A percentile compares a stretch with the other conserved stretches of the same genome.
Evolutionary conservation across 2,888 invertebrate genomes (phyloP).

Genomic region (Thera obeliscata): DNA sequence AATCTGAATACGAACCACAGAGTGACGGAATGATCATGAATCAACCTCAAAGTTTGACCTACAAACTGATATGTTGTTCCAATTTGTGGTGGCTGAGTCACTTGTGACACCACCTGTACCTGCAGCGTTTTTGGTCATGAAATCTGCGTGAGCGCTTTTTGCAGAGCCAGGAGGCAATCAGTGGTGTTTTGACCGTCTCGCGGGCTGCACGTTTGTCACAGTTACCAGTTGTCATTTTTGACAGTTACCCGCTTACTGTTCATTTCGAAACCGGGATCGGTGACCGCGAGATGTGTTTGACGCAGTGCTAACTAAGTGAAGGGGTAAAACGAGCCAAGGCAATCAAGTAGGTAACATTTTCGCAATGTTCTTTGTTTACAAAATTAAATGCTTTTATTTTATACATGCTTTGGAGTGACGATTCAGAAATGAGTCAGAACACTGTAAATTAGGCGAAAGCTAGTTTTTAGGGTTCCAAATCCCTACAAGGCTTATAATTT

Average conservation of each 20-base stretch:
- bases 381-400: not conserved
- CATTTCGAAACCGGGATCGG: constrained; percentile 18
- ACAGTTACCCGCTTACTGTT: constrained; percentile 2
- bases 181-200: constrained; percentile 23
- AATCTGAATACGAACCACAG: too few species aligned
- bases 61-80: not conserved
- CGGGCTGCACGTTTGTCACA: constrained; percentile 21
- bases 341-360: constrained; percentile 14
- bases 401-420: not conserved
- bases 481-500: too few species aligned
- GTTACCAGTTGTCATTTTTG: not conserved
- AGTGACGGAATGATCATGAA: too few species aligned
- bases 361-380: constrained; percentile 22
- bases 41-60: too few species aligned
- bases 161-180: constrained; percentile 20
- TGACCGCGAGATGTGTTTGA: constrained; percentile 24
- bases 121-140: constrained; percentile 26
- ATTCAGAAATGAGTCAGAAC: not conserved
- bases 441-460: too few species aligned
- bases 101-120: constrained; percentile 20
- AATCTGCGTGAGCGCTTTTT: constrained; percentile 29
- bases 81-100: constrained; percentile 8
- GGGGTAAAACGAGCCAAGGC: constrained; percentile 30
- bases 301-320: constrained; percentile 28
- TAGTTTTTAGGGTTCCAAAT: too few species aligned